Percentiles rank a stretch among this genome's conserved stretches.
Conservation (phyloP, 2,888 invertebrate species). For the Bembecia ichneumoniformis region DNA sequence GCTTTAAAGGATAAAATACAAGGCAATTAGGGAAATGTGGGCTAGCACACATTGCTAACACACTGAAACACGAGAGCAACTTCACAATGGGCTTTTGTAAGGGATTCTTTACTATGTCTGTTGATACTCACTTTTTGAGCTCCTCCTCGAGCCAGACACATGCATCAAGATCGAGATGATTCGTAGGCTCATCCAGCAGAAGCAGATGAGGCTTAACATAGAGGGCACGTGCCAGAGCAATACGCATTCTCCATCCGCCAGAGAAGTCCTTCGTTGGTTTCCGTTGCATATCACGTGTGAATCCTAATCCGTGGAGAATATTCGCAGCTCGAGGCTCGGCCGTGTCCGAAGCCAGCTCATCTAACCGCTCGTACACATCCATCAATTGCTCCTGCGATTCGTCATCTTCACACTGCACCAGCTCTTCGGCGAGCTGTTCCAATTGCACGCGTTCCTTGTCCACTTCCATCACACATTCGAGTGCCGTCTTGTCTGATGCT, state of each 20-base stretch:
- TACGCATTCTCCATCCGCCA: conserved; percentile 99
- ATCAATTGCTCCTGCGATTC: conserved; percentile 95
- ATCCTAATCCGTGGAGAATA: conserved; percentile 97
- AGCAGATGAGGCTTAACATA: conserved; percentile 98
- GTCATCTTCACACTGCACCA: conserved; percentile 89
- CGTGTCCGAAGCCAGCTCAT: conserved; percentile 96
- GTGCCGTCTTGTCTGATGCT: conserved; percentile 96
- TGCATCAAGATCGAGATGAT: conserved; percentile 98
- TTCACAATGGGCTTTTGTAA: too few species aligned
- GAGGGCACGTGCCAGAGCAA: conserved; percentile 95
- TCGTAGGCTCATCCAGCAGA: conserved; percentile 97
- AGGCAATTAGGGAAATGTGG: too few species aligned
- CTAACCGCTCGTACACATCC: conserved; percentile 97
- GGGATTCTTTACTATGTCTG: too few species aligned
- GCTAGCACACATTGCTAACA: too few species aligned
- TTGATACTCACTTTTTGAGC: conserved; percentile 80
- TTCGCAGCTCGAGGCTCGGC: conserved; percentile 95
- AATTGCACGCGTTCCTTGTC: conserved; percentile 93
- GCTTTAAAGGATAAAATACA: too few species aligned
- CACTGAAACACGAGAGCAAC: too few species aligned
- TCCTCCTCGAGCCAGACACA: conserved; percentile 99
- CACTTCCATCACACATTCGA: conserved; percentile 98
- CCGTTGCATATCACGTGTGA: conserved; percentile 88
- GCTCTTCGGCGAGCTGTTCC: conserved; percentile 92
- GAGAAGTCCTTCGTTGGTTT: conserved; percentile 90